Evolutionary conservation across 2,888 invertebrate species (phyloP).

Genomic region (Baccha elongata): DNA sequence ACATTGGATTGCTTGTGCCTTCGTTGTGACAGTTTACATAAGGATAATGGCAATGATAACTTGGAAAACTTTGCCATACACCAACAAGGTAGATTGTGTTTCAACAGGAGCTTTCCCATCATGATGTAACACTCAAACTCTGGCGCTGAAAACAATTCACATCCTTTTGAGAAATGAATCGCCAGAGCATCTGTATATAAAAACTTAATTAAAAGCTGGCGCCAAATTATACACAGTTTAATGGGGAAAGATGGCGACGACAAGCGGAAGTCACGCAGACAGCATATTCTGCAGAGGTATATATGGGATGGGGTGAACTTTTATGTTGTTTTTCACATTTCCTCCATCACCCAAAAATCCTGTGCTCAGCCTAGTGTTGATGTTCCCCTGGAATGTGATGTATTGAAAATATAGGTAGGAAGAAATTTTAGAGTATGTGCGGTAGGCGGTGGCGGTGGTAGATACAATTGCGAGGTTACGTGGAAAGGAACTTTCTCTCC

Average conservation of each 20-base stretch:
- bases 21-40: constrained; percentile 63
- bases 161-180: constrained; percentile 58
- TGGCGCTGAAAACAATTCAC: constrained; percentile 40
- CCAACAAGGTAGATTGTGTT: not conserved
- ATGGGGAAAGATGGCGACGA: not conserved
- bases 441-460: not conserved
- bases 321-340: constrained; percentile 39
- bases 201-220: constrained; percentile 69
- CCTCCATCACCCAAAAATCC: constrained; percentile 11
- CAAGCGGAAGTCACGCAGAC: constrained; percentile 33
- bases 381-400: constrained; percentile 38
- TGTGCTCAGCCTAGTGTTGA: constrained; percentile 24
- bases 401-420: constrained; percentile 23
- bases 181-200: constrained; percentile 60
- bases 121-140: constrained; percentile 35
- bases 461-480: constrained; percentile 36
- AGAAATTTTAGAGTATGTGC: constrained; percentile 43
- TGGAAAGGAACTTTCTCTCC: constrained; percentile 11
- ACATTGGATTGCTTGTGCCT: constrained; percentile 29
- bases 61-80: constrained; percentile 43
- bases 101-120: not conserved
- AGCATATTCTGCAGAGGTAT: not conserved
- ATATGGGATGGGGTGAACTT: not conserved
- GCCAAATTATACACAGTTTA: constrained; percentile 48
- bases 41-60: constrained; percentile 48